phyloP scores from a whole-genome alignment of 2,888 invertebrate genomes.

The Parnassius mnemosyne region DNA sequence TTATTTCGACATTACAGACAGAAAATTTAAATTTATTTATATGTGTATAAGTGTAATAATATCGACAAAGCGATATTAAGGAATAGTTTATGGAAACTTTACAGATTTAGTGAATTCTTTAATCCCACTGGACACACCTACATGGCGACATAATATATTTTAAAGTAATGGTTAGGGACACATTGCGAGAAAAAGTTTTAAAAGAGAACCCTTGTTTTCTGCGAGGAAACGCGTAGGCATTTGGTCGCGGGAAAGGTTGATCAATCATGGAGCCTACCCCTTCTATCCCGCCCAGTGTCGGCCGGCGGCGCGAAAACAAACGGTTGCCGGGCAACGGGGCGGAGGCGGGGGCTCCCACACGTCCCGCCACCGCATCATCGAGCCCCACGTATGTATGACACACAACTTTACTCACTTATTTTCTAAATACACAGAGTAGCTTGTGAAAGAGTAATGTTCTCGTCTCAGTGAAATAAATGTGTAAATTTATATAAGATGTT shows the following conservation, averaged over 20 bases:
- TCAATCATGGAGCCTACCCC: constrained; percentile 79
- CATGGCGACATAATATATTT: constrained; percentile 15
- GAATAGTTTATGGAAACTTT: not conserved
- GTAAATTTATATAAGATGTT: no score
- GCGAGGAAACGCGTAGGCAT: constrained; percentile 62
- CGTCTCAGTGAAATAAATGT: no score
- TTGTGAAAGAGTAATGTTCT: constrained; percentile 9
- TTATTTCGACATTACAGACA: no score
- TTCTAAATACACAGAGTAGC: constrained; percentile 34
- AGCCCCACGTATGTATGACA: constrained; percentile 62
- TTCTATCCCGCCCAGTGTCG: constrained; percentile 74
- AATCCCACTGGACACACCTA: constrained; percentile 12
- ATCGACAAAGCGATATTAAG: no score
- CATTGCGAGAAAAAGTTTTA: constrained; percentile 32
- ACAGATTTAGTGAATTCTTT: not conserved
- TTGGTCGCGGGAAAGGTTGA: constrained; percentile 74
- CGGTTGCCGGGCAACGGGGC: constrained; percentile 71
- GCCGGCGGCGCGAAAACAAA: constrained; percentile 73
- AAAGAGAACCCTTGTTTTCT: constrained; percentile 44
- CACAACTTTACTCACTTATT: constrained; percentile 42
- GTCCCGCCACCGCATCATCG: constrained; percentile 54
- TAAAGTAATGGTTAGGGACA: constrained; percentile 24
- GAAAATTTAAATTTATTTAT: no score
- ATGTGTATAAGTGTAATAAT: no score
- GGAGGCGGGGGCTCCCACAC: constrained; percentile 45